Evolutionary conservation across 1,140 invertebrate genomes (phyloP), one percentile per base, ranked within the genome.

Genomic region (Dolichoris vasculosae): DNA sequence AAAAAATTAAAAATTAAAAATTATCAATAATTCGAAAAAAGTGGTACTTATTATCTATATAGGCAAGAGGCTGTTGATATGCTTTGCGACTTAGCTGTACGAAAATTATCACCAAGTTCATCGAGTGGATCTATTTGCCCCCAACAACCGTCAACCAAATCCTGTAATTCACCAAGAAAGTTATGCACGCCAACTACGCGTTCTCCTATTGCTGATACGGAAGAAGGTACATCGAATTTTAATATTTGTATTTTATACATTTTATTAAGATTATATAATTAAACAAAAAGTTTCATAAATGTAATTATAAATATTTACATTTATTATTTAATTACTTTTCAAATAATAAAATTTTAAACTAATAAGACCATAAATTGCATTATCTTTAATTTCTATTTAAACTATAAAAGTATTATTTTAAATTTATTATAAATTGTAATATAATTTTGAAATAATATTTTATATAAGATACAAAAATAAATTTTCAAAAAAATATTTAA

Each of bases 1-100:
- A n/a, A n/a, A n/a, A n/a, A n/a, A n/a, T n/a, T n/a, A n/a, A n/a
- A n/a, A n/a, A n/a, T n/a, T n/a, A n/a, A n/a, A n/a, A n/a, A n/a
- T n/a, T n/a, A n/a, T n/a, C n/a, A n/a, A n/a, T 26, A 59, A 26
- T 23, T 23, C 23, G 7, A 26, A 59, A 26, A 59, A 13, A 26
- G 2, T 26, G 9, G 6, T 13, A 3, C 1, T 46, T 51, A 4
- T 26, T 3, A 32, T 23, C 86, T 84, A 90, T 93, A 43, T 91
- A 97, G 96, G 90, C 95, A 97, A 94, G 96, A 97, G 94, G 97
- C 97, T 35, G 95, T 97, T 76, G 96, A 97, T 83, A 97, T 97
- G 96, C 92, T 97, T 17, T 96, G 95, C 91, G 96, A 97, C 91
- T 93, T 97, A 86, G 96, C 96, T 11, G 95, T 96, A 17, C 94